Evolutionary conservation across 1,140 invertebrate genomes (phyloP).

Genomic region (Odontomachus brunneus): DNA sequence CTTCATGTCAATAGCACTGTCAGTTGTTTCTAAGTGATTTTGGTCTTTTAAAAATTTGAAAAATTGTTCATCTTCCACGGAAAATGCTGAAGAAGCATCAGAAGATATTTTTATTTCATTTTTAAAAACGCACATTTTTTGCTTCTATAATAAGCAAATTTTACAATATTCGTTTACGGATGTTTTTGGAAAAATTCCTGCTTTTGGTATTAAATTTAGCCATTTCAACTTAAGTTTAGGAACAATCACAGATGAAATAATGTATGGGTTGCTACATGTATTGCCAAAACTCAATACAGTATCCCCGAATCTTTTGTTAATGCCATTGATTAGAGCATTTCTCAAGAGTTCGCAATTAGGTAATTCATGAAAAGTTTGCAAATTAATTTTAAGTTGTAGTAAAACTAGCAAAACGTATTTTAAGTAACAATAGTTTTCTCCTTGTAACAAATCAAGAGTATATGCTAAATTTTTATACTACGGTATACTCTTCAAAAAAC

Average conservation of each 20-base stretch:
- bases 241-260: no score
- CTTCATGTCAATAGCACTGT: conserved; percentile 3
- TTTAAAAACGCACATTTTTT: conserved; percentile 2
- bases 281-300: conserved; percentile 1
- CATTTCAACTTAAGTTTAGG: conserved; percentile 32
- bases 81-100: conserved; percentile 15
- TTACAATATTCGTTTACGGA: conserved; percentile 7
- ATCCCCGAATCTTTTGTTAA: conserved; percentile 13
- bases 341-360: background rate
- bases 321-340: conserved; percentile 21
- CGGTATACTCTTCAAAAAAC: conserved; percentile 4
- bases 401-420: conserved; percentile 34
- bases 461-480: conserved; percentile 16
- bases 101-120: conserved; percentile 1
- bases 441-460: conserved; percentile 29
- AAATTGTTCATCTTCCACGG: conserved; percentile 13
- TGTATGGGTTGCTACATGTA: conserved; percentile 13
- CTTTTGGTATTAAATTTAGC: conserved; percentile 23
- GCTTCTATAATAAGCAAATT: conserved; percentile 28
- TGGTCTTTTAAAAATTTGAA: conserved; percentile 23
- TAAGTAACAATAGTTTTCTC: conserved; percentile 35
- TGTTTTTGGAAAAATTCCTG: conserved; percentile 9
- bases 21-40: background rate
- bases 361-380: background rate
- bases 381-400: conserved; percentile 24